phyloP scores from a whole-genome alignment of 2,797 vertebrate species.

The Tokudaia muenninki region DNA sequence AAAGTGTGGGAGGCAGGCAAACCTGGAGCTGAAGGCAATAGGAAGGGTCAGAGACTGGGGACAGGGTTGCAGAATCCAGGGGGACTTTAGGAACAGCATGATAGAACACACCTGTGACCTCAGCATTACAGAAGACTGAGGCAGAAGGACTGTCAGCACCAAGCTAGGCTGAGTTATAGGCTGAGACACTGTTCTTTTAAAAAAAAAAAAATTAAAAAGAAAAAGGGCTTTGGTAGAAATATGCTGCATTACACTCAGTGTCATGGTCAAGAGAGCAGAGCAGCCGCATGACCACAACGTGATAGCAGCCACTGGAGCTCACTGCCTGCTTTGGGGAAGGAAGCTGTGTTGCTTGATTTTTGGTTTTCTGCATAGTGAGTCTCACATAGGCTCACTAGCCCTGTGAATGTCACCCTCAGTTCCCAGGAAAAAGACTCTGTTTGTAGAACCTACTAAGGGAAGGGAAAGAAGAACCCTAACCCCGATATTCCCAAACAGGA shows the following conservation, averaged over 20 bases:
- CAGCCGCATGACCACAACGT: background rate
- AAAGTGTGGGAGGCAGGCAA: background rate
- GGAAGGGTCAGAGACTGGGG: background rate
- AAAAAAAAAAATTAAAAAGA: background rate
- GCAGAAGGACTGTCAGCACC: background rate
- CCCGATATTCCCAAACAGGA: background rate
- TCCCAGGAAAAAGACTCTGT: background rate
- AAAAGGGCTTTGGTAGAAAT: background rate
- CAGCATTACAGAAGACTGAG: background rate
- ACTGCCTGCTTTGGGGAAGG: background rate
- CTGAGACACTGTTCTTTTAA: background rate
- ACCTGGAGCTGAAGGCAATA: background rate
- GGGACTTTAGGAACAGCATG: background rate
- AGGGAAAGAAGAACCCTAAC: background rate
- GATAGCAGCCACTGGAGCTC: background rate
- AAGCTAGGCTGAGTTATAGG: background rate
- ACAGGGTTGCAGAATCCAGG: no score
- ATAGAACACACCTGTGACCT: background rate
- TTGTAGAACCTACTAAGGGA: background rate
- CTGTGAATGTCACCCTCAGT: background rate
- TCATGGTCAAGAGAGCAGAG: background rate
- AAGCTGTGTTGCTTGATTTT: background rate
- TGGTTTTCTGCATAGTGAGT: background rate
- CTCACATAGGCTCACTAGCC: background rate
- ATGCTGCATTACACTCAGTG: background rate